phyloP scores from a whole-genome alignment of 2,888 invertebrate species.

The Scaptomyza reducta region DNA sequence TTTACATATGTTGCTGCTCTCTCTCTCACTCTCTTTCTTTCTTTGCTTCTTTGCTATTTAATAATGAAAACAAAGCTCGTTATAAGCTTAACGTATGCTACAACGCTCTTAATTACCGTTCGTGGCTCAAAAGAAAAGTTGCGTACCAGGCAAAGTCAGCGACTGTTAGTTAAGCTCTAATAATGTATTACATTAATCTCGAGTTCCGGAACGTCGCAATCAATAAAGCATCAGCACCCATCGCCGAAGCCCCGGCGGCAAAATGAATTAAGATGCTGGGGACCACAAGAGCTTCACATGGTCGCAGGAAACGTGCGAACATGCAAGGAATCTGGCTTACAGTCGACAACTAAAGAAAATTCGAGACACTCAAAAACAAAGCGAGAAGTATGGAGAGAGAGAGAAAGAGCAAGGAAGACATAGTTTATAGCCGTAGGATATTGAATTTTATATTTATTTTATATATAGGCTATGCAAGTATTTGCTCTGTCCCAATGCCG shows the following conservation, averaged over 20 bases:
- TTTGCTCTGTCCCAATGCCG: slow-evolving; percentile 26
- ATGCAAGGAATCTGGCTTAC: slow-evolving; percentile 70
- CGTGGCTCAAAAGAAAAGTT: slow-evolving; percentile 3
- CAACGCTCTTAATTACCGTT: slow-evolving; percentile 38
- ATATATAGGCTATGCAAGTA: slow-evolving; percentile 31
- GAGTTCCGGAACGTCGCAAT: slow-evolving; percentile 34
- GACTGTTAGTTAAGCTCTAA: slow-evolving; percentile 44
- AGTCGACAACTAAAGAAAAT: slow-evolving; percentile 21
- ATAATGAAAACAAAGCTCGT: slow-evolving; percentile 31
- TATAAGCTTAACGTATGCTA: slow-evolving; percentile 28
- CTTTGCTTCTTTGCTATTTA: slow-evolving; percentile 15
- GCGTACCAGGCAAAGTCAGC: neutral
- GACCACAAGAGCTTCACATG: slow-evolving; percentile 20
- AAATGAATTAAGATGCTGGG: slow-evolving; percentile 43
- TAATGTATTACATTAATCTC: slow-evolving; percentile 50
- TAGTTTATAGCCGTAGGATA: slow-evolving; percentile 47
- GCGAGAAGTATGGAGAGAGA: slow-evolving; percentile 4
- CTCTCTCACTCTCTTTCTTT: neutral
- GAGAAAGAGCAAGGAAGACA: slow-evolving; percentile 8
- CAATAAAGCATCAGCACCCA: slow-evolving; percentile 43
- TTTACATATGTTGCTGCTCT: neutral
- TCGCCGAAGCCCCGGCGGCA: slow-evolving; percentile 7
- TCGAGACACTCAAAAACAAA: neutral
- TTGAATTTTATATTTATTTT: slow-evolving; percentile 59
- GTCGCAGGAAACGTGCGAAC: slow-evolving; percentile 71